Percentiles rank a stretch among this genome's conserved stretches.
Conservation (phyloP, 2,888 invertebrate species). For the Drosophila villosipedis region DNA sequence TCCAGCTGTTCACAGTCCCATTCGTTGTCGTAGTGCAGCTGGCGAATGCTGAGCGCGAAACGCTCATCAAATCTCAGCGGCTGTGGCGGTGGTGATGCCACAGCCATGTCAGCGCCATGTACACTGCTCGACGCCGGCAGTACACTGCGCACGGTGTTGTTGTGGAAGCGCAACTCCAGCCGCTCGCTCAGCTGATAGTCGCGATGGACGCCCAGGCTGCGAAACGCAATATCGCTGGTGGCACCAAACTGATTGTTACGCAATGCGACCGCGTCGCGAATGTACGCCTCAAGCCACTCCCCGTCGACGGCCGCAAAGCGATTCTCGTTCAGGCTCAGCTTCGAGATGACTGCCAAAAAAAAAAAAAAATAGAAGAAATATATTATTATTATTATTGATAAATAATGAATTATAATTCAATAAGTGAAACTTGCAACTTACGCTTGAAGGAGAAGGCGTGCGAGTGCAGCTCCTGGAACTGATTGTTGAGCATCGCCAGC, state of each 20-base stretch:
- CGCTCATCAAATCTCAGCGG: slow-evolving; percentile 79
- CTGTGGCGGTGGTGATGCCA: slow-evolving; percentile 60
- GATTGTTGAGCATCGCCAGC: slow-evolving; percentile 89
- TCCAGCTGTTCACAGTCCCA: slow-evolving; percentile 81
- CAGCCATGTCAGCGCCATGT: neutral
- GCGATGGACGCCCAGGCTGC: slow-evolving; percentile 81
- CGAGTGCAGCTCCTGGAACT: slow-evolving; percentile 88
- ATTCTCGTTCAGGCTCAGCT: slow-evolving; percentile 81
- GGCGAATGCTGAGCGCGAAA: slow-evolving; percentile 80
- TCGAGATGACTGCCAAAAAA: slow-evolving; percentile 73
- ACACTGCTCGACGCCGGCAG: slow-evolving; percentile 4
- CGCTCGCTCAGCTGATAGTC: slow-evolving; percentile 82
- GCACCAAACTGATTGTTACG: slow-evolving; percentile 82
- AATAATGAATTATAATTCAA: neutral
- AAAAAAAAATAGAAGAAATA: neutral
- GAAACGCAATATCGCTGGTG: slow-evolving; percentile 83
- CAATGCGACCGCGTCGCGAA: slow-evolving; percentile 80
- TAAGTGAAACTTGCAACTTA: slow-evolving; percentile 50
- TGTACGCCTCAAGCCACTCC: slow-evolving; percentile 83
- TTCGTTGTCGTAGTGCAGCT: slow-evolving; percentile 77
- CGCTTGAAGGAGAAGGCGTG: slow-evolving; percentile 88
- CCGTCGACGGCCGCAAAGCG: slow-evolving; percentile 80
- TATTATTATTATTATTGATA: neutral
- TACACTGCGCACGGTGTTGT: slow-evolving; percentile 79
- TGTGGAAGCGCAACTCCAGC: slow-evolving; percentile 83